Evolutionary conservation across 2,797 vertebrate genomes (phyloP).

Genomic region (Chelidonichthys spinosus): DNA sequence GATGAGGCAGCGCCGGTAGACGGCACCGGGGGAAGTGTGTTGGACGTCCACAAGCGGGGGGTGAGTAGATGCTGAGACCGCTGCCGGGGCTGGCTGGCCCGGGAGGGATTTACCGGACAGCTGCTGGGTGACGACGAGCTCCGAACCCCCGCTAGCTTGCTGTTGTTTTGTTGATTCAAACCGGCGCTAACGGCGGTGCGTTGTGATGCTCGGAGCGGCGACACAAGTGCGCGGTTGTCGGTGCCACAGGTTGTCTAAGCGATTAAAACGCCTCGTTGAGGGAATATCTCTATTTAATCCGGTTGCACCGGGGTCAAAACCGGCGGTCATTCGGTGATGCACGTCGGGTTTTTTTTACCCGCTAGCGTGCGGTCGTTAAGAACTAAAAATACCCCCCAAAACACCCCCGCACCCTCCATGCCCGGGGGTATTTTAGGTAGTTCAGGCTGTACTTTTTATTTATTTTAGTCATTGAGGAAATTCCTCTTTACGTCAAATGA

Average conservation of each 20-base stretch:
- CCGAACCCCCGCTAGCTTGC: slow-evolving; percentile 21
- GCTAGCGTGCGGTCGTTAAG: slow-evolving; percentile 4
- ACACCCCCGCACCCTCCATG: slow-evolving; percentile 5
- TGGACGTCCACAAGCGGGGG: slow-evolving; percentile 55
- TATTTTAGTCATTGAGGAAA: too few species aligned
- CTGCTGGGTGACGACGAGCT: slow-evolving; percentile 27
- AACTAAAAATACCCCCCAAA: slow-evolving; percentile 62
- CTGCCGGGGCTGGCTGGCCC: slow-evolving; percentile 9
- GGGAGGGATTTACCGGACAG: slow-evolving; percentile 47
- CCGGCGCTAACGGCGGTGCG: too few species aligned
- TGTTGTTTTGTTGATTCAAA: background rate
- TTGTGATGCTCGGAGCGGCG: background rate
- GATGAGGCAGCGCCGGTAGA: slow-evolving; percentile 43
- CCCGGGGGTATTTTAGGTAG: slow-evolving; percentile 16
- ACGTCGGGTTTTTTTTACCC: slow-evolving; percentile 15
- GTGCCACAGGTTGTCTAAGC: too few species aligned
- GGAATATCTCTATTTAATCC: too few species aligned
- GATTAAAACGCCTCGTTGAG: too few species aligned
- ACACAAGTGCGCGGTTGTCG: too few species aligned
- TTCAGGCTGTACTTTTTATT: slow-evolving; percentile 6
- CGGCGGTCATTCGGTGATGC: background rate
- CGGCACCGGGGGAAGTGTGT: slow-evolving; percentile 51
- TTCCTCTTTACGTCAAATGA: too few species aligned
- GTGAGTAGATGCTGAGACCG: slow-evolving; percentile 71
- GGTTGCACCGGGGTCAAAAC: background rate